Evolutionary conservation across 2,113 vertebrate genomes (phyloP).

Genomic region (Talpa occidentalis): DNA sequence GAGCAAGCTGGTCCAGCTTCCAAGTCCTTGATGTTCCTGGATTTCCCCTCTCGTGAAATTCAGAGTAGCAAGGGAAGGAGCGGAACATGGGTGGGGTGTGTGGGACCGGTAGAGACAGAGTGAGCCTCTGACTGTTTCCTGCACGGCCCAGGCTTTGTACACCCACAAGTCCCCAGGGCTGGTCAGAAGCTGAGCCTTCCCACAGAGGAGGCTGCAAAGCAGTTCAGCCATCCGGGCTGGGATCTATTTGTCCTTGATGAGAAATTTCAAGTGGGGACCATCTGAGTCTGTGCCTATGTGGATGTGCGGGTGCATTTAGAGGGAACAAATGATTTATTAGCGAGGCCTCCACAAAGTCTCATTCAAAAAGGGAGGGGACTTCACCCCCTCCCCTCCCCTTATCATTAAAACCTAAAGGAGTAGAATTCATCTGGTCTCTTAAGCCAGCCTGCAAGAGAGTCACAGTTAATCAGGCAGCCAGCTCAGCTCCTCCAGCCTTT

Average conservation of each 20-base stretch:
- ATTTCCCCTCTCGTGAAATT: background rate
- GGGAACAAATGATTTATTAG: constrained; percentile 79
- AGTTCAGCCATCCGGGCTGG: constrained; percentile 13
- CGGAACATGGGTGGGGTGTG: too few species aligned
- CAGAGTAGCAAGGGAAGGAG: background rate
- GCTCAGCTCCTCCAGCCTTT: constrained; percentile 39
- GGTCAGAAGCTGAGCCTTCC: background rate
- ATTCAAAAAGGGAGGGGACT: constrained; percentile 60
- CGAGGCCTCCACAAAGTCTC: constrained; percentile 41
- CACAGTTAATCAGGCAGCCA: constrained; percentile 58
- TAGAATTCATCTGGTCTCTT: constrained; percentile 35
- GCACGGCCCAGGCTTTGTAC: accelerated
- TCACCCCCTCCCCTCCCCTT: background rate
- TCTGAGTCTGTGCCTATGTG: constrained; percentile 59
- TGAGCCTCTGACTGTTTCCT: background rate
- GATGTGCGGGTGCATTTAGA: constrained; percentile 67
- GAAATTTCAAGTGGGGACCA: constrained; percentile 82
- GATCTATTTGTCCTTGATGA: constrained; percentile 78
- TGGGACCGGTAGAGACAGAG: accelerated
- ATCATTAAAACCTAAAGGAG: constrained; percentile 68
- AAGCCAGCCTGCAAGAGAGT: constrained; percentile 63
- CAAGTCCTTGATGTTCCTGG: background rate
- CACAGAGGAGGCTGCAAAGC: background rate
- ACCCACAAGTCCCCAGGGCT: background rate
- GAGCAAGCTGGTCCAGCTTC: background rate